Conservation (phyloP, 2,888 invertebrate species). For the Mythimna vitellina region DNA sequence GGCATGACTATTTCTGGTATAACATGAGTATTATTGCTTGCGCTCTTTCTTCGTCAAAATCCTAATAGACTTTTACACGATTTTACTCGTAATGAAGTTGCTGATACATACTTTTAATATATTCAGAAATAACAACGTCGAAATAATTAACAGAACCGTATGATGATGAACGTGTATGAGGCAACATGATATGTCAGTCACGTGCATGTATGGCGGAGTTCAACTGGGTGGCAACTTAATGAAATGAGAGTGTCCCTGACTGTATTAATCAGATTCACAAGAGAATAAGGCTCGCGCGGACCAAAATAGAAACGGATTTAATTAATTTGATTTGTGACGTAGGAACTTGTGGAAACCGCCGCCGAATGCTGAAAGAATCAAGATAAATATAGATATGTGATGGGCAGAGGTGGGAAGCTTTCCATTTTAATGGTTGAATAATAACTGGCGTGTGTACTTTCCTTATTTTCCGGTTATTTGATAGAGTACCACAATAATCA, state of each 20-base stretch:
- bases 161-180: not conserved
- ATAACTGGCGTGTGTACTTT: not conserved
- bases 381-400: constrained; percentile 16
- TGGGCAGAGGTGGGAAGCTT: constrained; percentile 1
- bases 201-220: constrained; percentile 17
- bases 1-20: constrained; percentile 28
- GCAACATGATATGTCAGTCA: constrained; percentile 37
- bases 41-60: not conserved
- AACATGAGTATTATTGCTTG: not conserved
- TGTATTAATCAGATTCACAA: constrained; percentile 61
- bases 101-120: not conserved
- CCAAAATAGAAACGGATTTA: constrained; percentile 63
- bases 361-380: constrained; percentile 27
- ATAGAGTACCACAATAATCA: constrained; percentile 2
- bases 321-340: constrained; percentile 66
- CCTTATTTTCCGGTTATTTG: constrained; percentile 6
- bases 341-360: constrained; percentile 41
- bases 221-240: constrained; percentile 30
- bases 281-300: constrained; percentile 42
- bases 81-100: not conserved
- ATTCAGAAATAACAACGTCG: not conserved
- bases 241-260: constrained; percentile 53
- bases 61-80: not conserved
- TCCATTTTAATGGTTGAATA: not conserved
- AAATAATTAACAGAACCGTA: constrained; percentile 3